Percentiles rank a stretch among this genome's conserved stretches.
These are phyloP conservation scores for Melieria omissa DNA, from an alignment of 2,888 invertebrate species.

Conservation along the genomic window DNA sequence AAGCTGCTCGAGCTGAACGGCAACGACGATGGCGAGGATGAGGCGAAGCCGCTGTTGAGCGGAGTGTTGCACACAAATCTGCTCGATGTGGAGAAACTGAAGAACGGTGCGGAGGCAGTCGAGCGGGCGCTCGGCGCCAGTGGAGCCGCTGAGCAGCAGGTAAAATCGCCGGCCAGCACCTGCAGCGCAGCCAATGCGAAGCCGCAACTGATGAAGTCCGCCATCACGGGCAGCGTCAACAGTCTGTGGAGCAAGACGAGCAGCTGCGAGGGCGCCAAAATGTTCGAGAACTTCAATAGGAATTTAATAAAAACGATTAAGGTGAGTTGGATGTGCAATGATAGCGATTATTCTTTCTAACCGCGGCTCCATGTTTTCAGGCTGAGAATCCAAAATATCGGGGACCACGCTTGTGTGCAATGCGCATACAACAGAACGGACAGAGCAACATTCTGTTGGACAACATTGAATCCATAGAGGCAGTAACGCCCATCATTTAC, in stretches of 20 bases:
- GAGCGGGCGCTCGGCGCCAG: constrained; percentile 19
- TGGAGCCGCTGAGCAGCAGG: constrained; percentile 24
- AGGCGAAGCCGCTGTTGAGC: constrained; percentile 56
- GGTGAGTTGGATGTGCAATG: constrained; percentile 48
- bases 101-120: constrained; percentile 34
- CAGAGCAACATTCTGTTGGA: constrained; percentile 84
- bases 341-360: not conserved
- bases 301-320: constrained; percentile 67
- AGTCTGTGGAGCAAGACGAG: constrained; percentile 67
- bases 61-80: constrained; percentile 48
- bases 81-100: constrained; percentile 39
- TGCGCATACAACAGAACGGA: constrained; percentile 81
- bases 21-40: constrained; percentile 51
- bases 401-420: constrained; percentile 81
- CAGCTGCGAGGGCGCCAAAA: constrained; percentile 66
- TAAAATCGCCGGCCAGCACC: constrained; percentile 45
- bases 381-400: constrained; percentile 67
- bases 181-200: constrained; percentile 43
- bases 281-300: constrained; percentile 66
- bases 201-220: constrained; percentile 50
- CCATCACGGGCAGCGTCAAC: constrained; percentile 63
- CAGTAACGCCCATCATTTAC: constrained; percentile 78
- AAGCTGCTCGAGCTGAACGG: constrained; percentile 25
- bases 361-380: constrained; percentile 46
- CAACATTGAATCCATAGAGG: constrained; percentile 74